Evolutionary conservation across 2,888 invertebrate genomes (phyloP).

Genomic region (Zonitis immaculata): DNA sequence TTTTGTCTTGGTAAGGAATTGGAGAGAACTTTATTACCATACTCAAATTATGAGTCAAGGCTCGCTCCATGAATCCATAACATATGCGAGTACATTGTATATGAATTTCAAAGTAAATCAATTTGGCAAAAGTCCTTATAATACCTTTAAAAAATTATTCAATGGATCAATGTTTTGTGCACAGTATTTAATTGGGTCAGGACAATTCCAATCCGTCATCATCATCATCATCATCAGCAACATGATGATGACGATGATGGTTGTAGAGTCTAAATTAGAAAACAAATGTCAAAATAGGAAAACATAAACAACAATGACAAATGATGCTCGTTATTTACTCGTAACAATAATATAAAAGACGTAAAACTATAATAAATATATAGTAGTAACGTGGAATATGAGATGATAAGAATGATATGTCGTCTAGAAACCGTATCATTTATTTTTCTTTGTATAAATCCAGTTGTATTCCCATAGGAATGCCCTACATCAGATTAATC

Average conservation of each 20-base stretch:
- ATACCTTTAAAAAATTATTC: background rate
- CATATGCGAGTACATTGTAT: no score
- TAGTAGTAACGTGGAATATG: no score
- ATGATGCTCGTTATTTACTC: constrained; percentile 8
- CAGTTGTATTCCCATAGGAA: constrained; percentile 51
- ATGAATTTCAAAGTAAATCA: background rate
- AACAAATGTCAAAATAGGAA: background rate
- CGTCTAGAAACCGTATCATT: background rate
- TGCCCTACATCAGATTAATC: constrained; percentile 73
- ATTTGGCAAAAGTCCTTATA: background rate
- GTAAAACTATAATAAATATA: background rate
- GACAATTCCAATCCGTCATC: background rate
- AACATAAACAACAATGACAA: constrained; percentile 4
- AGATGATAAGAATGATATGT: background rate
- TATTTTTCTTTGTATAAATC: constrained; percentile 4
- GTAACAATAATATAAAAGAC: background rate
- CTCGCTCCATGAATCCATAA: no score
- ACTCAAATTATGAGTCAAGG: no score
- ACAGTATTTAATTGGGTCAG: background rate
- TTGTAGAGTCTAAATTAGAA: background rate
- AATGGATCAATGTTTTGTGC: background rate
- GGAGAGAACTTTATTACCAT: no score
- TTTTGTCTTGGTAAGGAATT: no score
- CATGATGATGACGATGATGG: background rate
- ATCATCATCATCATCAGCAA: background rate